These are phyloP conservation scores for Biston betularia DNA, from an alignment of 2,888 invertebrate genomes.

Conservation along the genomic window DNA sequence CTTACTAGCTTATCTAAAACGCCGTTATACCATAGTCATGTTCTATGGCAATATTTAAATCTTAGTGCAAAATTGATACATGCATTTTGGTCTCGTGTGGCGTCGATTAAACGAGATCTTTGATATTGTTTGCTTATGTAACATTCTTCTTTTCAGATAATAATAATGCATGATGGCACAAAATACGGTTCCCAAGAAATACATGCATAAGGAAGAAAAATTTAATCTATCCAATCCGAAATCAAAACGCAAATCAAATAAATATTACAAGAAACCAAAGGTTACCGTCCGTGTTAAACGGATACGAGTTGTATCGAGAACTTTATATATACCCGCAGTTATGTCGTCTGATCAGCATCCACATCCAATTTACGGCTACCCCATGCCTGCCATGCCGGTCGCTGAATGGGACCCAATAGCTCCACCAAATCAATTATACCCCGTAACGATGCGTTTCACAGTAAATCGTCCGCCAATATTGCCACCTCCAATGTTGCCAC, in stretches of 20 bases:
- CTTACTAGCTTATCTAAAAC: too few relatives aligned
- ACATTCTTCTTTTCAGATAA: slow-evolving; percentile 14
- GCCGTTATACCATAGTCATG: too few relatives aligned
- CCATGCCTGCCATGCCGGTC: slow-evolving; percentile 38
- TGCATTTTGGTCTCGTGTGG: too few relatives aligned
- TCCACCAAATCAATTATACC: slow-evolving; percentile 43
- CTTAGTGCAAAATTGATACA: too few relatives aligned
- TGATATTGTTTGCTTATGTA: too few relatives aligned
- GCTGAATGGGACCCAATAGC: slow-evolving; percentile 50
- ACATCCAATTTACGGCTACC: slow-evolving; percentile 34
- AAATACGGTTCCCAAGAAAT: slow-evolving; percentile 18
- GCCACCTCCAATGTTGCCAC: too few relatives aligned
- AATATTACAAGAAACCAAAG: not conserved
- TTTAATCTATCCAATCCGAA: slow-evolving; percentile 9
- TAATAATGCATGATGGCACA: slow-evolving; percentile 35
- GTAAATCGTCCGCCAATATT: slow-evolving; percentile 32
- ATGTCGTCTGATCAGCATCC: slow-evolving; percentile 44
- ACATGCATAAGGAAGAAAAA: slow-evolving; percentile 14
- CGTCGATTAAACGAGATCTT: too few relatives aligned
- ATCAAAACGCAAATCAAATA: slow-evolving; percentile 19
- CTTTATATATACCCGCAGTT: not conserved
- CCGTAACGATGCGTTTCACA: slow-evolving; percentile 46
- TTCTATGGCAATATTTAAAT: too few relatives aligned
- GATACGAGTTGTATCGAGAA: not conserved
- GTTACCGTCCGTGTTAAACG: not conserved